A percentile compares a stretch with the other conserved stretches of the same genome.
These are phyloP conservation scores for Phylloscopus trochilus DNA, from an alignment of 2,113 vertebrate species.

Conservation along the genomic window DNA sequence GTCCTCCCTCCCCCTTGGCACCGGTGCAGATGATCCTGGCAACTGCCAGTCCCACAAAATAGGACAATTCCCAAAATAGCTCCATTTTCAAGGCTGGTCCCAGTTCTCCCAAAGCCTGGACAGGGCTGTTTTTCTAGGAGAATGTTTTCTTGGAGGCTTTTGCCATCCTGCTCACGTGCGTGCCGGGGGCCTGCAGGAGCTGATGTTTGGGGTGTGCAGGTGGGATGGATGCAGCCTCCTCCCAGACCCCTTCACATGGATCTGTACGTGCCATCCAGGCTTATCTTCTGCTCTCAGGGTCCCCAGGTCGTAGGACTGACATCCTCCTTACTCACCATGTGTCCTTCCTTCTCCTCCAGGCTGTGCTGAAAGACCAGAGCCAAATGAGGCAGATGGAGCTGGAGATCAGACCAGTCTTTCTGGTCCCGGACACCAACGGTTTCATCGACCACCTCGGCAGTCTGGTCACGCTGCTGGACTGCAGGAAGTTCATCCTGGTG, in stretches of 20 bases:
- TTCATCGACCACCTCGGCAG: constrained; percentile 95
- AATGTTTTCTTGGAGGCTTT: neutral
- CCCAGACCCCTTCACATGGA: neutral
- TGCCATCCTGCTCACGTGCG: neutral
- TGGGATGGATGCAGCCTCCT: neutral
- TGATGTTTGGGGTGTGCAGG: neutral
- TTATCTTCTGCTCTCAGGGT: neutral
- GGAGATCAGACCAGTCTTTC: constrained; percentile 91
- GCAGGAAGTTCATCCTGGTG: constrained; percentile 91
- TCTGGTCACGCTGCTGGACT: constrained; percentile 82
- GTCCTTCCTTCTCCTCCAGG: constrained; percentile 74
- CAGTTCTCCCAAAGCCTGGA: neutral
- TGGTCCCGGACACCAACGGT: constrained; percentile 95
- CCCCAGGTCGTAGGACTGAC: neutral
- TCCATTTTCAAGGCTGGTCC: neutral
- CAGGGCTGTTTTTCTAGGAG: neutral
- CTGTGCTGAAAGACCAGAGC: constrained; percentile 87
- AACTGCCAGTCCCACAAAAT: neutral
- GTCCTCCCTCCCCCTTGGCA: neutral
- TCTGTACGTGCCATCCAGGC: neutral
- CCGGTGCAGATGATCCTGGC: neutral
- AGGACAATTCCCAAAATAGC: neutral
- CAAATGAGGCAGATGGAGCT: constrained; percentile 89
- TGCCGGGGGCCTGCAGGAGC: neutral
- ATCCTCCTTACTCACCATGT: neutral